These are phyloP conservation scores for Phenganax stokvisi DNA, from an alignment of 92 coral and sea anemone genomes.

Conservation along the genomic window DNA sequence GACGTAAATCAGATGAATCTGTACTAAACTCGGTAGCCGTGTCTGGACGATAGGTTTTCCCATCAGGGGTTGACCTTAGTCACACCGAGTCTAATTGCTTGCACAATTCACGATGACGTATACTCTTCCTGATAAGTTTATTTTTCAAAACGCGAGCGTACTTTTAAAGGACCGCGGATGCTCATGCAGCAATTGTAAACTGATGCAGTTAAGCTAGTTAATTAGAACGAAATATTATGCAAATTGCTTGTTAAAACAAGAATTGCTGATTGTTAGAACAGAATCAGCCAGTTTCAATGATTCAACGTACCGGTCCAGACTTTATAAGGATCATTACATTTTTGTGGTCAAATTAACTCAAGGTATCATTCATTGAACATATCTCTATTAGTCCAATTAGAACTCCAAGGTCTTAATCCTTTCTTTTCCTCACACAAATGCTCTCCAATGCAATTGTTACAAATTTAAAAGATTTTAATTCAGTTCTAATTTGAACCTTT, in stretches of 20 bases:
- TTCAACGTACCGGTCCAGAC: too few species aligned
- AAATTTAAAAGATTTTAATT: too few species aligned
- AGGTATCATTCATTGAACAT: too few species aligned
- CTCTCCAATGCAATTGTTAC: too few species aligned
- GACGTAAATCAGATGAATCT: not conserved
- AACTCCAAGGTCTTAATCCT: too few species aligned
- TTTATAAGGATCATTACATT: too few species aligned
- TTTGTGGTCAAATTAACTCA: too few species aligned
- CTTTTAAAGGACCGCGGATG: constrained; percentile 34
- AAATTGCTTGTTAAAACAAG: not conserved
- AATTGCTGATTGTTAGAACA: too few species aligned
- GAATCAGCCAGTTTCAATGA: too few species aligned
- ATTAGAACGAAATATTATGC: not conserved
- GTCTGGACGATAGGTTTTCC: constrained; percentile 11
- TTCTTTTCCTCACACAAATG: too few species aligned
- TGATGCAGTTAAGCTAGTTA: not conserved
- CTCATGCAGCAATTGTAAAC: not conserved
- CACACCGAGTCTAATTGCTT: constrained; percentile 3
- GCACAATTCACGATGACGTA: constrained; percentile 24
- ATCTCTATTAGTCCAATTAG: too few species aligned
- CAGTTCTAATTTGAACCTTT: too few species aligned
- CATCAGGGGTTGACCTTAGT: constrained; percentile 18
- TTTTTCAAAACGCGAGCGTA: not conserved
- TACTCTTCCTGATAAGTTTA: constrained; percentile 3
- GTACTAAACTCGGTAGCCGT: not conserved